phyloP scores from a whole-genome alignment of 2,797 vertebrate species.

The Heteromormyrus szaboi region DNA sequence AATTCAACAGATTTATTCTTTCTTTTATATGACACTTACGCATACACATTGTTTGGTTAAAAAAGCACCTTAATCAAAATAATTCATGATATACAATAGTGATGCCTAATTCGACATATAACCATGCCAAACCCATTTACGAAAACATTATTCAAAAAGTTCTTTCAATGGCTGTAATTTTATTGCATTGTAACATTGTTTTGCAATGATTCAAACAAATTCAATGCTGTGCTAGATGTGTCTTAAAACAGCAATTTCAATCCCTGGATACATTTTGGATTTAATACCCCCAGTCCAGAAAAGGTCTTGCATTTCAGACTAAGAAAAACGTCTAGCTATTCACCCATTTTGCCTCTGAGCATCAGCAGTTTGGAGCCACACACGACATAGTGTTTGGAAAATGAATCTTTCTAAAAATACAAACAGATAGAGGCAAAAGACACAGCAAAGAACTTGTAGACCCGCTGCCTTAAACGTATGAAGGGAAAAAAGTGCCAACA shows the following conservation, averaged over 20 bases:
- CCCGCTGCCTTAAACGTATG: background rate
- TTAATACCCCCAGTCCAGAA: background rate
- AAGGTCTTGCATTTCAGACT: background rate
- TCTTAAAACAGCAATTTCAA: background rate
- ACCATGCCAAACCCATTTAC: background rate
- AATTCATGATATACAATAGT: conserved; percentile 4
- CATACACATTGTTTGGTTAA: background rate
- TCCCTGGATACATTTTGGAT: background rate
- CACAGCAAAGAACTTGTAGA: background rate
- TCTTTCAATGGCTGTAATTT: background rate
- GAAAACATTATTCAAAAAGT: background rate
- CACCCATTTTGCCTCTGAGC: background rate
- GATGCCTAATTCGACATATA: background rate
- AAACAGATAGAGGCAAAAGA: background rate
- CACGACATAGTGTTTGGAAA: background rate
- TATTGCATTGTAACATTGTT: background rate
- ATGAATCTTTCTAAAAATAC: background rate
- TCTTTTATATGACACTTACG: background rate
- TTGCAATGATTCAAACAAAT: conserved; percentile 3
- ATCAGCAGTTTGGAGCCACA: background rate
- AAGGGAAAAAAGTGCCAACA: background rate
- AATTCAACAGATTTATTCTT: background rate
- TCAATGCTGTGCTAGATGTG: background rate
- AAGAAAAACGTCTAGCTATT: background rate
- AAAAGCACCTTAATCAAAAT: background rate